Evolutionary conservation across 1,140 invertebrate species (phyloP), one percentile per base, ranked within the genome.

Genomic region (Drosophila truncata): DNA sequence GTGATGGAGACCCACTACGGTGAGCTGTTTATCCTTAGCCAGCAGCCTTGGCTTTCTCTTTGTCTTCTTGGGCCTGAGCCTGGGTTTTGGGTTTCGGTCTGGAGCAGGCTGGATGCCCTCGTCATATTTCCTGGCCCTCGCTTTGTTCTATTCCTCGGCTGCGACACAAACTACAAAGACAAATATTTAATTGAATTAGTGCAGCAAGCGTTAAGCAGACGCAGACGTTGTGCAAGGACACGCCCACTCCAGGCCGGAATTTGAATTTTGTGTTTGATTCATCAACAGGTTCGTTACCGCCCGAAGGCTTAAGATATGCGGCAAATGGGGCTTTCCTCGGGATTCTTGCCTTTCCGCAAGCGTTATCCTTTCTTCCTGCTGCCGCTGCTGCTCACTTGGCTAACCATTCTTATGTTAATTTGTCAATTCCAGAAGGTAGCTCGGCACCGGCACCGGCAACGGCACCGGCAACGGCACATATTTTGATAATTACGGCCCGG

Each of bases 111-210:
- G 35, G 39, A 18, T 58, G 76, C 66, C 67, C 63, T 67, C 50
- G 37, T 67, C 57, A 59, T 76, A 59, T 78, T 41, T 57, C 46
- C 18, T 29, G 31, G 44, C 29, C 47, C 59, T 14, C 66, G 20
- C 16, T 31, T 33, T 35, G 14, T 55, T 37, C 52, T 55, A 55
- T 31, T 61, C 37, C 54, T 42, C 20, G 27, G 50, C 46, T 18
- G 41, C 41, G 73, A 44, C 35, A 60, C 90, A 78, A 90, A 90
- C 86, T 90, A 91, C 86, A 91, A 90, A 90, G 86, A 86, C 86
- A 90, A 90, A 90, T 90, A 90, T 90, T 90, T 90, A 90, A 90
- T 90, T 90, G 86, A 90, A 90, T 90, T 90, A 90, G 86, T 91
- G 86, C 86, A 90, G 86, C 82, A 62, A 82, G 78, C 82, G 85